Base-by-base conservation (phyloP, 2,797 vertebrate species). In the Acrocephalus scirpaceus region DNA sequence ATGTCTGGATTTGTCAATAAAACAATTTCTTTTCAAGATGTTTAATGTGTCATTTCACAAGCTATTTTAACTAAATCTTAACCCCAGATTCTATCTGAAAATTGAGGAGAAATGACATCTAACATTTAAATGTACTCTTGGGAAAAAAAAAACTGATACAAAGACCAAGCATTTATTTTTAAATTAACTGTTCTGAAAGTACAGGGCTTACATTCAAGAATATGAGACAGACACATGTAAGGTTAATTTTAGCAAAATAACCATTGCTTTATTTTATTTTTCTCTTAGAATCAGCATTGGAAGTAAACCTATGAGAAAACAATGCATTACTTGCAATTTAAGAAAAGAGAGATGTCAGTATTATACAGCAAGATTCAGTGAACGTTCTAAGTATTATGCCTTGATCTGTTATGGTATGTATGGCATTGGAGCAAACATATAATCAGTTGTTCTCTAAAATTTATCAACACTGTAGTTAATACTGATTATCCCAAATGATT, bases 291-390 rank as follows among this genome's bases (percentile, higher is more conserved):
- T 98, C 97, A 97, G 91, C 80, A 97, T 97, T 96, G 96, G 97
- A 97, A 97, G 88, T 92, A 90, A 90, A 88, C 94, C 97, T 94
- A 76, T 95, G 58, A 96, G 93, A 73, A 98, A 98, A 87, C 97
- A 98, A 91, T 98, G 98, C 78, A 97, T 98, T 92, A 98, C 98
- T 95, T 98, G 98, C 94, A 97, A 98, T 97, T 96, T 98, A 95
- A 98, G 98, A 86, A 98, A 97, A 97, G 97, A 98, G 93, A 98
- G 98, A 95, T 98, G 98, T 93, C 98, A 98, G 61, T 98, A 98
- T 97, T 98, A 98, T 79, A 97, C 96, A 95, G 98, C 98, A 91
- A 98, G 96, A 91, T 98, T 98, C 95, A 98, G 98, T 66, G 93
- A 97, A 92, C 96, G 32, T 61, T 98, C 98, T 57, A 98, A 98